phyloP scores from a whole-genome alignment of 1,140 invertebrate genomes.

The Heterodera carotae region DNA sequence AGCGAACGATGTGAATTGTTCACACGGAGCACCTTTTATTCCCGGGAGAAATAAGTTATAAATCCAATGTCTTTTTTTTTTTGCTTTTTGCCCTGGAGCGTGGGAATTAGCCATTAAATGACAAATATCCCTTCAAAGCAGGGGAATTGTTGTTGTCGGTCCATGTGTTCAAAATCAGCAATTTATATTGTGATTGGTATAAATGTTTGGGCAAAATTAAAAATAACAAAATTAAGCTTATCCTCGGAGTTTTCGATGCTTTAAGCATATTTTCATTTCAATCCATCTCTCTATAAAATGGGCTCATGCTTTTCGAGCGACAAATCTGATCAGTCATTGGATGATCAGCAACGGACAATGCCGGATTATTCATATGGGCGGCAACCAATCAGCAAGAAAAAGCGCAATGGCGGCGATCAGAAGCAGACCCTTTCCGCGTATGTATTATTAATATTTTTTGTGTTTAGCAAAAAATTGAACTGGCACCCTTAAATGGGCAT shows the following conservation, averaged over 20 bases:
- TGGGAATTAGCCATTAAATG: not conserved
- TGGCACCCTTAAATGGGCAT: too few species aligned
- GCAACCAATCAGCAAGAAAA: not conserved
- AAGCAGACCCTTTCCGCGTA: not conserved
- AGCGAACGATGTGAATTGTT: not conserved
- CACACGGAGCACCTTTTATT: not conserved
- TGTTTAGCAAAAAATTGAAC: too few species aligned
- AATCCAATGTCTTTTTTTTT: too few species aligned
- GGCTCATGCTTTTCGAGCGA: not conserved
- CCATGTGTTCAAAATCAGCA: not conserved
- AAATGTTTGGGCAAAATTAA: too few species aligned
- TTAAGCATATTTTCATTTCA: not conserved
- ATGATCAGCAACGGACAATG: not conserved
- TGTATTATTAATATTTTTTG: not conserved
- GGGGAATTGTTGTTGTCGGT: not conserved
- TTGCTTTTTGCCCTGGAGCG: not conserved
- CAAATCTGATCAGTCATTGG: not conserved
- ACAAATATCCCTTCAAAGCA: not conserved
- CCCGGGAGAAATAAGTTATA: not conserved
- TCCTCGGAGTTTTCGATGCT: not conserved
- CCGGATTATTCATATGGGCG: too few species aligned
- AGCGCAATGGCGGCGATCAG: not conserved
- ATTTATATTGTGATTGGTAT: too few species aligned
- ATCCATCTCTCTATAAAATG: not conserved
- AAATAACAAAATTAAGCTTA: not conserved